phyloP scores from a whole-genome alignment of 1,140 invertebrate species.

The Brachionus rotundiformis region DNA sequence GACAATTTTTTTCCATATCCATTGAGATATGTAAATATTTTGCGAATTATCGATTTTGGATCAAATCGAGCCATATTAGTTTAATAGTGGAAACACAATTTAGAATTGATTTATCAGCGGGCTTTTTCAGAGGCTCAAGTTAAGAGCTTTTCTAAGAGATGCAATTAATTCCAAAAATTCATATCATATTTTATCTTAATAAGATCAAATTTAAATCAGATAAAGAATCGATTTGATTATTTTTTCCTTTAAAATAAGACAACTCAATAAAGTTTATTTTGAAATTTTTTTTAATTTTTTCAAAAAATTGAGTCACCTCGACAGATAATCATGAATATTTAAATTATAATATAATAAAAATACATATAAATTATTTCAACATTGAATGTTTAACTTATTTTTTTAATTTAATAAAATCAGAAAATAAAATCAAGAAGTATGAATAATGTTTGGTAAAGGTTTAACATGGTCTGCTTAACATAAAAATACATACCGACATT shows the following conservation, averaged over 20 bases:
- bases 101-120: background rate
- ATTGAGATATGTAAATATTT: constrained; percentile 2
- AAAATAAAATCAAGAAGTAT: too few relatives aligned
- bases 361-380: too few relatives aligned
- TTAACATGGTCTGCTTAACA: too few relatives aligned
- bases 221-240: background rate
- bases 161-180: background rate
- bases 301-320: too few relatives aligned
- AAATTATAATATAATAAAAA: too few relatives aligned
- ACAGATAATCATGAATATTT: too few relatives aligned
- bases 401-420: too few relatives aligned
- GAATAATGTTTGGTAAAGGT: too few relatives aligned
- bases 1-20: background rate
- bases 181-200: background rate
- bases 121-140: background rate
- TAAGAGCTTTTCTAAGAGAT: background rate
- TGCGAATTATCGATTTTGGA: background rate
- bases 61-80: background rate
- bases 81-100: background rate
- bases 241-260: background rate
- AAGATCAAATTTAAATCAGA: background rate
- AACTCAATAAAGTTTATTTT: too few relatives aligned
- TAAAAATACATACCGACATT: too few relatives aligned
- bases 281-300: too few relatives aligned
- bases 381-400: too few relatives aligned